These are phyloP conservation scores for Pachyuromys duprasi DNA, from an alignment of 2,797 vertebrate genomes.

Conservation along the genomic window DNA sequence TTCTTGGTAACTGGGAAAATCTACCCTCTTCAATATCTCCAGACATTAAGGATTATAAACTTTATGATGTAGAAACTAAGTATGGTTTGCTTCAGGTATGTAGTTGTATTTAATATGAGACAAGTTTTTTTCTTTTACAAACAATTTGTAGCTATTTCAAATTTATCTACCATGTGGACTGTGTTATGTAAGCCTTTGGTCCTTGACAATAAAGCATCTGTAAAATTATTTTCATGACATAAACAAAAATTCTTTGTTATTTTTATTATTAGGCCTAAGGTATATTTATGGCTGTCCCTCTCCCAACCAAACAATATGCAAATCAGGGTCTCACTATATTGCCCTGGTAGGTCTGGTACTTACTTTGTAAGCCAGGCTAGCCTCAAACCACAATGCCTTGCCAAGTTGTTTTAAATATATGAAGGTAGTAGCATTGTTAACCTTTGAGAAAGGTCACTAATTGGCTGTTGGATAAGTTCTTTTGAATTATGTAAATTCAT, in stretches of 20 bases:
- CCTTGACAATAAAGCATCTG: slow-evolving; percentile 29
- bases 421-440: slow-evolving; percentile 32
- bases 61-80: slow-evolving; percentile 98
- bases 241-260: too few species aligned
- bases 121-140: slow-evolving; percentile 21
- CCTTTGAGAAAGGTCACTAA: background rate
- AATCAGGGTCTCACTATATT: background rate
- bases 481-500: slow-evolving; percentile 48
- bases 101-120: slow-evolving; percentile 32
- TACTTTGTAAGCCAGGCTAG: background rate
- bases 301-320: background rate
- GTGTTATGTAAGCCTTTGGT: slow-evolving; percentile 39
- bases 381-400: background rate
- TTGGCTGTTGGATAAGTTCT: background rate
- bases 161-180: slow-evolving; percentile 13
- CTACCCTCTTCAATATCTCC: slow-evolving; percentile 94
- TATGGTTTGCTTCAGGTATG: slow-evolving; percentile 98
- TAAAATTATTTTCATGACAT: slow-evolving; percentile 35
- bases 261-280: background rate
- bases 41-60: slow-evolving; percentile 98
- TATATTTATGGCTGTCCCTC: background rate
- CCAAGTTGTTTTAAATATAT: slow-evolving; percentile 46
- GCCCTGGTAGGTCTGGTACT: too few species aligned
- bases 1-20: slow-evolving; percentile 97
- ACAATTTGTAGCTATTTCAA: slow-evolving; percentile 46